phyloP scores from a whole-genome alignment of 92 coral and sea anemone species.

The Paragorgia papillata region DNA sequence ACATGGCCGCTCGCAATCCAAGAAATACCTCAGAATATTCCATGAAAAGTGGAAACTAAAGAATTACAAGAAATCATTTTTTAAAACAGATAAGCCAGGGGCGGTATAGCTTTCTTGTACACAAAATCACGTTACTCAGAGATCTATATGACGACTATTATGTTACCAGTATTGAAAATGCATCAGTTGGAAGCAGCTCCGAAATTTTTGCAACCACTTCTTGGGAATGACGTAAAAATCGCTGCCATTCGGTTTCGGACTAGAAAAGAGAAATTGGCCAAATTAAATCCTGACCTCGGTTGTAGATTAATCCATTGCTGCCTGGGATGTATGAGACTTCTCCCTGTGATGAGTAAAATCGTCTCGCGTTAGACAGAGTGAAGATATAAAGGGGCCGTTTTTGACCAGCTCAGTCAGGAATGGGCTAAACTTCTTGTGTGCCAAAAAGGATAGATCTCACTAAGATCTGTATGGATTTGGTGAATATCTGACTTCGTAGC shows the following conservation, averaged over 20 bases:
- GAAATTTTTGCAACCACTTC: constrained; percentile 91
- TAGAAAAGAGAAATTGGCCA: constrained; percentile 29
- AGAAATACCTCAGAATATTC: constrained; percentile 81
- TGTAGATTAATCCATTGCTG: too few relatives aligned
- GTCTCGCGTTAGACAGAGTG: too few relatives aligned
- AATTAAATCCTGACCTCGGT: too few relatives aligned
- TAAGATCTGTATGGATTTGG: too few relatives aligned
- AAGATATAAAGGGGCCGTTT: too few relatives aligned
- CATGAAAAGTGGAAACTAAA: constrained; percentile 91
- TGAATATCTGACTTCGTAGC: too few relatives aligned
- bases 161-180: constrained; percentile 87
- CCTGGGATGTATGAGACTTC: too few relatives aligned
- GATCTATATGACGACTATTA: background rate
- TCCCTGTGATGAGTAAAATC: too few relatives aligned
- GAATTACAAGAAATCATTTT: background rate
- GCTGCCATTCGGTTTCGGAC: constrained; percentile 99
- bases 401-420: too few relatives aligned
- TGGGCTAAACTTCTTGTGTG: too few relatives aligned
- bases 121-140: background rate
- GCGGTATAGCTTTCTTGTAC: background rate
- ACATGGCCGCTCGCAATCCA: constrained; percentile 71
- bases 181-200: constrained; percentile 89
- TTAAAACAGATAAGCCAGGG: background rate
- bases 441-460: too few relatives aligned
- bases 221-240: constrained; percentile 82